These are phyloP conservation scores for Hypotaenidia philippensis DNA, from an alignment of 2,797 vertebrate genomes.

Conservation along the genomic window DNA sequence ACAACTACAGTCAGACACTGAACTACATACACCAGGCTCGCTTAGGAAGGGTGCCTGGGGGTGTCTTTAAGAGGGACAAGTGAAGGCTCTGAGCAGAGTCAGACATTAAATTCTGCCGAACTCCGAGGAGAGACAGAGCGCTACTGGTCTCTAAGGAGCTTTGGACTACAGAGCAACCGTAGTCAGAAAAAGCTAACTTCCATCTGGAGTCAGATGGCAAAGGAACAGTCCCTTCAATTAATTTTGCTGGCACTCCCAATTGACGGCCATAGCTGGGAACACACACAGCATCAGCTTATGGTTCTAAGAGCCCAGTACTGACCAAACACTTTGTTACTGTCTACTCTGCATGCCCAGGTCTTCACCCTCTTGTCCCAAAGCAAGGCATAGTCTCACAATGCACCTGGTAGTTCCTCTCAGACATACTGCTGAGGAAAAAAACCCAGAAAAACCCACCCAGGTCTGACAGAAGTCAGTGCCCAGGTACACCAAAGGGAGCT, in stretches of 20 bases:
- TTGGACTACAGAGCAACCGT: background rate
- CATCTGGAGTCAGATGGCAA: background rate
- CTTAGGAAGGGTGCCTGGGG: background rate
- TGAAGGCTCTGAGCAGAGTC: constrained; percentile 32
- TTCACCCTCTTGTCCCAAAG: background rate
- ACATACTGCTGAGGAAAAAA: background rate
- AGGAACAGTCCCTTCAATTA: background rate
- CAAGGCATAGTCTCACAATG: background rate
- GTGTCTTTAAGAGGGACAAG: background rate
- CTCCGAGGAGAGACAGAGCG: background rate
- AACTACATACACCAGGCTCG: background rate
- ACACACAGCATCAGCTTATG: background rate
- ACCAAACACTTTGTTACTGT: background rate
- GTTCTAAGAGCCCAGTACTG: background rate
- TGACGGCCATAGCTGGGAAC: background rate
- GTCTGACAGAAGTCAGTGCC: background rate
- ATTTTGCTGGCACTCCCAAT: background rate
- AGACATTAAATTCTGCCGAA: background rate
- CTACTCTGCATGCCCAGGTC: background rate
- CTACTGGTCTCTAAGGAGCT: background rate
- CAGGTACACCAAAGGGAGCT: background rate
- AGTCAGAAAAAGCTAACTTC: background rate
- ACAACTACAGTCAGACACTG: background rate
- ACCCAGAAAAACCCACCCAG: background rate
- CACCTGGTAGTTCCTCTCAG: background rate